Percentiles rank a stretch among this genome's conserved stretches.
These are phyloP conservation scores for Cynocephalus volans DNA, from an alignment of 2,113 vertebrate species.

Conservation along the genomic window DNA sequence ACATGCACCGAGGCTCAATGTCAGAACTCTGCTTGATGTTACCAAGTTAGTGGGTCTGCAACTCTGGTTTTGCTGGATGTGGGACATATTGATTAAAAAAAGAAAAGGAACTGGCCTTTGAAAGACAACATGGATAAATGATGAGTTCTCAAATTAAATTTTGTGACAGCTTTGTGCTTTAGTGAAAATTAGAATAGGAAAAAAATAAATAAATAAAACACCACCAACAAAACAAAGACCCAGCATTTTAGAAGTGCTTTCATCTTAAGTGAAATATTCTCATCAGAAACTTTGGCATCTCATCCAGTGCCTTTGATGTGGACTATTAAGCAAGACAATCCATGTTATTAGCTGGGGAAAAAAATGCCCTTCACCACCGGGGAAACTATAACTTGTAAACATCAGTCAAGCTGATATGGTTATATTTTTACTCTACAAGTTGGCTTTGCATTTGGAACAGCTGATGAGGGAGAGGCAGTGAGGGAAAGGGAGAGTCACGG, in stretches of 20 bases:
- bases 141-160: constrained; percentile 78
- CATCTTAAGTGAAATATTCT: constrained; percentile 79
- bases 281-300: constrained; percentile 69
- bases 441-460: constrained; percentile 31
- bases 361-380: constrained; percentile 68
- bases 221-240: constrained; percentile 15
- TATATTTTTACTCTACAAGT: not conserved
- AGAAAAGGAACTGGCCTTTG: constrained; percentile 61
- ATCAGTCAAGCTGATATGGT: constrained; percentile 45
- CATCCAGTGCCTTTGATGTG: constrained; percentile 52
- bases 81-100: not conserved
- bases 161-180: constrained; percentile 74
- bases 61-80: not conserved
- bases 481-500: not conserved
- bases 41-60: not conserved
- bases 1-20: rapidly evolving
- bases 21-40: not conserved
- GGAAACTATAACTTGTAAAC: constrained; percentile 53
- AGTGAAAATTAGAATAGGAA: constrained; percentile 80
- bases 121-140: constrained; percentile 72
- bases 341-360: constrained; percentile 26
- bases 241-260: constrained; percentile 76
- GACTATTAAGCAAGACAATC: constrained; percentile 65
- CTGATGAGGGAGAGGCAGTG: not conserved
- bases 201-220: too few relatives aligned